Conservation (phyloP, 2,797 vertebrate species). For the Knipowitschia caucasica region DNA sequence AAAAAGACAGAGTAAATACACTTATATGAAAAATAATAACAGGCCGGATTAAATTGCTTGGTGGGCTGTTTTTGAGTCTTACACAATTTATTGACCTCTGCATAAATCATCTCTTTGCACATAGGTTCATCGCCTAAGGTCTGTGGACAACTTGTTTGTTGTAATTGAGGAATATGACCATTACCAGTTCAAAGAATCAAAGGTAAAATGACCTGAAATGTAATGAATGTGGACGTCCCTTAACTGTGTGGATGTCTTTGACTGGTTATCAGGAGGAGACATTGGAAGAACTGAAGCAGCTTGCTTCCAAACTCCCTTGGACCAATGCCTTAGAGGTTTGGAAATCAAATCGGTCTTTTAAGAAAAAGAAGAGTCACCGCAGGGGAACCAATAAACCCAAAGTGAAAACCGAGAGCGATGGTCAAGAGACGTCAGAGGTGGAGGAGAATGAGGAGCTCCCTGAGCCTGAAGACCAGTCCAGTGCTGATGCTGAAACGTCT, state of each 20-base stretch:
- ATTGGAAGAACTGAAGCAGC: slow-evolving; percentile 83
- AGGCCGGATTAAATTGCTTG: too few species aligned
- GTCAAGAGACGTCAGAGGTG: slow-evolving; percentile 4
- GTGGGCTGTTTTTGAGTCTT: too few species aligned
- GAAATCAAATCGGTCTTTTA: slow-evolving; percentile 86
- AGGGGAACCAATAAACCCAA: slow-evolving; percentile 60
- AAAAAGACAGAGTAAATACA: too few species aligned
- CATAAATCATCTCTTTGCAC: background rate
- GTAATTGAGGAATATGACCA: slow-evolving; percentile 87
- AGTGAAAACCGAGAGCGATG: slow-evolving; percentile 35
- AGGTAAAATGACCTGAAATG: slow-evolving; percentile 70
- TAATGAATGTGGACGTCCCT: background rate
- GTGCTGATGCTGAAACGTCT: slow-evolving; percentile 17
- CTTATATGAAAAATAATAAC: too few species aligned
- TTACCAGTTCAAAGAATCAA: slow-evolving; percentile 87
- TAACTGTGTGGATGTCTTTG: too few species aligned
- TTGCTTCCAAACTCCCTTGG: slow-evolving; percentile 87
- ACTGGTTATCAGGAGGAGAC: slow-evolving; percentile 87
- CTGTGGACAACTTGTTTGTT: slow-evolving; percentile 96
- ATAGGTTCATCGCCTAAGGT: slow-evolving; percentile 89
- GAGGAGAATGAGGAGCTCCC: slow-evolving; percentile 32
- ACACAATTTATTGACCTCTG: background rate
- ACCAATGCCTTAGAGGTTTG: slow-evolving; percentile 83
- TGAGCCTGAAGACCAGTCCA: slow-evolving; percentile 38
- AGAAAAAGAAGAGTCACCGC: slow-evolving; percentile 85